Conservation (phyloP, 2,888 invertebrate genomes). For the Eilema griseolum region DNA sequence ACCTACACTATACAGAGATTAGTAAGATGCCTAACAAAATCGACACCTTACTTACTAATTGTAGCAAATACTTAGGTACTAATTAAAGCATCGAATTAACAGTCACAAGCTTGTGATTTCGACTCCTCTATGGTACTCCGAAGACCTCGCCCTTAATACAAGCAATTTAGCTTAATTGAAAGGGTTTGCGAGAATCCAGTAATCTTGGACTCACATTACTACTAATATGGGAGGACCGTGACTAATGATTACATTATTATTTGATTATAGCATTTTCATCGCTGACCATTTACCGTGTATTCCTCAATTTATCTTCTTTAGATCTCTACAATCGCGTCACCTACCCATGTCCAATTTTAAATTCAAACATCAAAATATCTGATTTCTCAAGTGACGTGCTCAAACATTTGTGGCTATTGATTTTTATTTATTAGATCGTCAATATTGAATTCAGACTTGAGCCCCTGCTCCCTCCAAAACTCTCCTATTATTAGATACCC, state of each 20-base stretch:
- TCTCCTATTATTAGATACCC: too few relatives aligned
- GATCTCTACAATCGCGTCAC: too few relatives aligned
- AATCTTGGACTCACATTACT: not conserved
- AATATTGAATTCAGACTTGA: too few relatives aligned
- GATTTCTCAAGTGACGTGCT: too few relatives aligned
- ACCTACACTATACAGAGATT: not conserved
- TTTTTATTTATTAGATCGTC: too few relatives aligned
- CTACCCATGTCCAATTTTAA: too few relatives aligned
- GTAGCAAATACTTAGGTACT: too few relatives aligned
- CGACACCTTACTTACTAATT: not conserved
- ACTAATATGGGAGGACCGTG: not conserved
- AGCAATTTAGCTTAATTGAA: slow-evolving; percentile 5
- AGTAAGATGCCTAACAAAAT: not conserved
- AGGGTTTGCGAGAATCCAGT: not conserved
- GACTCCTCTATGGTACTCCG: not conserved
- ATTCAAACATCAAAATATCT: too few relatives aligned
- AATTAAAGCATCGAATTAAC: not conserved
- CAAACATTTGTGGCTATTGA: too few relatives aligned
- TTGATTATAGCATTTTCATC: not conserved
- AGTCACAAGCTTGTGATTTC: not conserved
- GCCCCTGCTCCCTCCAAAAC: too few relatives aligned
- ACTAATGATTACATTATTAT: not conserved
- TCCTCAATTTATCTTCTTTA: too few relatives aligned
- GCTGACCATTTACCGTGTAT: not conserved
- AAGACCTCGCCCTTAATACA: not conserved